These are phyloP conservation scores for Alces alces DNA, from an alignment of 2,113 vertebrate genomes.

Conservation along the genomic window DNA sequence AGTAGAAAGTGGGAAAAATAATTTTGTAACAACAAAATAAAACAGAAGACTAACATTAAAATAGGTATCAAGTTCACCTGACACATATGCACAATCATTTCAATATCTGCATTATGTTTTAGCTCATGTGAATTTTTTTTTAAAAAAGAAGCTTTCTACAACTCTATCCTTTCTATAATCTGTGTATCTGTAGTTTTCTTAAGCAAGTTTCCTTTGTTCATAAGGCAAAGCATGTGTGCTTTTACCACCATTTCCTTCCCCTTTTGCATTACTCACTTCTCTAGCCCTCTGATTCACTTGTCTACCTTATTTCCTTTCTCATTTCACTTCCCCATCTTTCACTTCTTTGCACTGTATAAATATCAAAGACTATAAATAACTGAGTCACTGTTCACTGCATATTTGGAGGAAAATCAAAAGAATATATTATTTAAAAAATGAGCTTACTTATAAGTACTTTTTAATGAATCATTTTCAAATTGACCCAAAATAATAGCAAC, in stretches of 20 bases:
- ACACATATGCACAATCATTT: background rate
- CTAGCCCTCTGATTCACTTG: constrained; percentile 36
- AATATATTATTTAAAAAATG: background rate
- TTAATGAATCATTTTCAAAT: background rate
- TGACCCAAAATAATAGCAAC: constrained; percentile 13
- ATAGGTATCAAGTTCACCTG: background rate
- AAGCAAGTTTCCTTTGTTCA: background rate
- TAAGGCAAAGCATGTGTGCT: background rate
- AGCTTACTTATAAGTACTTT: constrained; percentile 7
- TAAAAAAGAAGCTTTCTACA: background rate
- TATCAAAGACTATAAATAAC: constrained; percentile 27
- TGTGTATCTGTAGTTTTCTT: background rate
- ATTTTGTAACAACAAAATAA: background rate
- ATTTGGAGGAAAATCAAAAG: constrained; percentile 25
- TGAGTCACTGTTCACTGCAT: background rate
- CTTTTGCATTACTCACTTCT: constrained; percentile 19
- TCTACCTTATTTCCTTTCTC: constrained; percentile 52
- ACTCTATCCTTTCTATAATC: background rate
- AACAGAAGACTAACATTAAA: background rate
- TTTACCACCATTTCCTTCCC: constrained; percentile 38
- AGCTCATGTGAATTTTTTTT: background rate
- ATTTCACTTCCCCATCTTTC: constrained; percentile 37
- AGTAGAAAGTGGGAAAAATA: background rate
- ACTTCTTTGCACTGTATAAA: constrained; percentile 6
- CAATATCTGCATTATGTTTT: background rate